Evolutionary conservation across 1,140 invertebrate genomes (phyloP).

Genomic region (Neuroterus valhalla): DNA sequence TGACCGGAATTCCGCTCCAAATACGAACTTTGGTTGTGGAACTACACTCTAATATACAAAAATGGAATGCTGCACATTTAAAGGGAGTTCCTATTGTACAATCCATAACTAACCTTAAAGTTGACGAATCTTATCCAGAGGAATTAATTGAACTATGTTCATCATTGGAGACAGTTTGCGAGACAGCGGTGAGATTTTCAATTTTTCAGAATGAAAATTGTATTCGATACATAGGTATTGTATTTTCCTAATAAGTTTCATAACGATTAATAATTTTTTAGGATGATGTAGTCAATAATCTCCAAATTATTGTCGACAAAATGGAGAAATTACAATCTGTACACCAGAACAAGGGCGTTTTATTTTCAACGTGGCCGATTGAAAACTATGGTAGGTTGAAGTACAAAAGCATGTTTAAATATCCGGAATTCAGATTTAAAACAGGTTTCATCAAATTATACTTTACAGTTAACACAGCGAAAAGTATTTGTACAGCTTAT

Average conservation of each 20-base stretch:
- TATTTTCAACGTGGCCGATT: conserved; percentile 15
- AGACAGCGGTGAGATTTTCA: not conserved
- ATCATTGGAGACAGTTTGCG: conserved; percentile 5
- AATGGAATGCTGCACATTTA: conserved; percentile 21
- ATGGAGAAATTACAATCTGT: not conserved
- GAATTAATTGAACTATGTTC: conserved; percentile 21
- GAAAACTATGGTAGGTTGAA: conserved; percentile 2
- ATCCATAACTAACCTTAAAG: conserved; percentile 13
- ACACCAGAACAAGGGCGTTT: not conserved
- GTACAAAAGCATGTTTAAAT: not conserved
- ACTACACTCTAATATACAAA: conserved; percentile 9
- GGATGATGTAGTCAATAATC: not conserved
- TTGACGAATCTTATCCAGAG: conserved; percentile 1
- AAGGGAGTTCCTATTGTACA: conserved; percentile 18
- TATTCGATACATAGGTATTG: not conserved
- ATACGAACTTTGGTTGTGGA: conserved; percentile 2
- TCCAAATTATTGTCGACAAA: not conserved
- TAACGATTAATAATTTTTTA: not conserved
- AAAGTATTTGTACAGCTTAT: not conserved
- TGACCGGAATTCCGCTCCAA: conserved; percentile 7
- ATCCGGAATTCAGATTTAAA: not conserved
- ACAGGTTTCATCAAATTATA: no score
- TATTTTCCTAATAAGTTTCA: not conserved
- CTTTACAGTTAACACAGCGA: not conserved
- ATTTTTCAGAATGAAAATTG: not conserved